A percentile compares a stretch with the other conserved stretches of the same genome.
These are phyloP conservation scores for Scaptomyza tumidula DNA, from an alignment of 2,888 invertebrate species.

Conservation along the genomic window DNA sequence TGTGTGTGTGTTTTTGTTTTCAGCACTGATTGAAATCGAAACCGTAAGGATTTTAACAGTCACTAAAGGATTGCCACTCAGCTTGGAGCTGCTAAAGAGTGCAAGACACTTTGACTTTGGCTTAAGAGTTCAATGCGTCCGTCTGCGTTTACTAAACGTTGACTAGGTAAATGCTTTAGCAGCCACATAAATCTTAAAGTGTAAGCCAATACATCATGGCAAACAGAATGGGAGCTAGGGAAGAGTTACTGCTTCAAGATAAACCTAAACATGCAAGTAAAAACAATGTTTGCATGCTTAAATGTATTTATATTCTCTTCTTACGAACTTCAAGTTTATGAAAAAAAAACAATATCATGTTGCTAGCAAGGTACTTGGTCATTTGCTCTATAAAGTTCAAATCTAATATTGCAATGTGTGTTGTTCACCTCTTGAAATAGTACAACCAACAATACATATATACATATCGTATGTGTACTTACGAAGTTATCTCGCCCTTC, in stretches of 20 bases:
- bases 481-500: too few species aligned
- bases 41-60: slow-evolving; percentile 62
- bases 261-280: background rate
- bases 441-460: background rate
- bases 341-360: too few species aligned
- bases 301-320: too few species aligned
- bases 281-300: too few species aligned
- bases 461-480: background rate
- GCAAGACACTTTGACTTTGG: slow-evolving; percentile 61
- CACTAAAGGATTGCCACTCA: slow-evolving; percentile 41
- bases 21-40: slow-evolving; percentile 73
- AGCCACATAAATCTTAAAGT: slow-evolving; percentile 15
- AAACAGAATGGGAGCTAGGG: background rate
- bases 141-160: slow-evolving; percentile 11
- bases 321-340: too few species aligned
- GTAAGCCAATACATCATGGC: background rate
- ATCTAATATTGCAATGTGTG: slow-evolving; percentile 12
- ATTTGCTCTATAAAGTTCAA: slow-evolving; percentile 12
- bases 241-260: background rate
- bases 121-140: slow-evolving; percentile 68
- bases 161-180: slow-evolving; percentile 9
- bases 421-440: slow-evolving; percentile 19
- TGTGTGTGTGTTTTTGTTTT: slow-evolving; percentile 6
- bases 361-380: background rate
- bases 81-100: slow-evolving; percentile 14